Evolutionary conservation across 2,888 invertebrate species (phyloP).

Genomic region (Lycophotia porphyrea): DNA sequence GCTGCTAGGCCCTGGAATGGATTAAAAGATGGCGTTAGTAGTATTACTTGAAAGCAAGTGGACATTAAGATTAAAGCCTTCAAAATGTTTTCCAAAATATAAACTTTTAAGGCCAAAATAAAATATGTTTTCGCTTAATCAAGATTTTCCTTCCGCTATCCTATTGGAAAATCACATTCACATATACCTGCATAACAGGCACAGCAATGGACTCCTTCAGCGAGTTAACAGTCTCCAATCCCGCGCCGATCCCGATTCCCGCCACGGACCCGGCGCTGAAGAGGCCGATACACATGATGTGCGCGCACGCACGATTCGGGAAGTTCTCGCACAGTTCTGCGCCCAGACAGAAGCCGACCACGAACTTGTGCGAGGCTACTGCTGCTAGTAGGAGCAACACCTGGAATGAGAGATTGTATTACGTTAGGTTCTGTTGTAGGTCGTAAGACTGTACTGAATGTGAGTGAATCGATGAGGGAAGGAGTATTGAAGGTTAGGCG

Average conservation of each 20-base stretch:
- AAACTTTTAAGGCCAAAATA: background rate
- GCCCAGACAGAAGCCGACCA: constrained; percentile 95
- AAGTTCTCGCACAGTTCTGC: constrained; percentile 92
- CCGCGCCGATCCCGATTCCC: constrained; percentile 92
- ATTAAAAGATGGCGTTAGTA: constrained; percentile 53
- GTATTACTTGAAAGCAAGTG: background rate
- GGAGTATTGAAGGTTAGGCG: background rate
- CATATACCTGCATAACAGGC: constrained; percentile 91
- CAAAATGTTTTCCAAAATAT: background rate
- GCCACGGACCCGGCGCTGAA: constrained; percentile 93
- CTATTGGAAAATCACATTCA: background rate
- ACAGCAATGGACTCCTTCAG: constrained; percentile 87
- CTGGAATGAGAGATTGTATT: constrained; percentile 80
- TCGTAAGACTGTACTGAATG: background rate
- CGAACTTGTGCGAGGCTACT: constrained; percentile 94
- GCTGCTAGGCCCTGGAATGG: constrained; percentile 92
- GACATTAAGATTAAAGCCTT: background rate
- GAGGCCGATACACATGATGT: constrained; percentile 90
- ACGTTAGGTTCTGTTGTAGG: background rate
- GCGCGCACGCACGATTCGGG: constrained; percentile 80
- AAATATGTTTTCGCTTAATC: background rate
- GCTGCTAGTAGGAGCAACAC: constrained; percentile 92
- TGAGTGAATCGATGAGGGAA: background rate
- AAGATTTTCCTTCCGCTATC: background rate
- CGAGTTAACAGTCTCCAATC: constrained; percentile 88